Evolutionary conservation across 2,888 invertebrate species (phyloP).

Genomic region (Schizotus pectinicornis): DNA sequence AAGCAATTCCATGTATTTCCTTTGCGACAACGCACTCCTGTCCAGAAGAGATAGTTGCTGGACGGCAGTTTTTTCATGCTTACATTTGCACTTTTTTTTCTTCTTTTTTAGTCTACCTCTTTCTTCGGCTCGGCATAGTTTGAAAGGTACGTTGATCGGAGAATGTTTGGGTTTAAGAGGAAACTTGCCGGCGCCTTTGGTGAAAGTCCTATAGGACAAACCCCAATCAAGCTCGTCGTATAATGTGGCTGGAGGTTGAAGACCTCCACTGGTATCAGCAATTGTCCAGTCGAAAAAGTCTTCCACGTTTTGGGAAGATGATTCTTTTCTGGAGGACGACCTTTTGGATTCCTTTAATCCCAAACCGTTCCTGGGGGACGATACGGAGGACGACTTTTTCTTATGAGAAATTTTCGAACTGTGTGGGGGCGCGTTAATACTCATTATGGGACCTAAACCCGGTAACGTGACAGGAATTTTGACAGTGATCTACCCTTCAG

Average conservation of each 20-base stretch:
- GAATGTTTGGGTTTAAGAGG: conserved; percentile 30
- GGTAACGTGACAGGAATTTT: no score
- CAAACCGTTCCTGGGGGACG: no score
- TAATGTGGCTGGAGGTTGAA: neutral
- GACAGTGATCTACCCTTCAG: no score
- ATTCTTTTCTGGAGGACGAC: no score
- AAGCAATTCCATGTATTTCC: conserved; percentile 44
- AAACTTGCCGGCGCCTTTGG: conserved; percentile 1
- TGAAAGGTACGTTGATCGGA: conserved; percentile 35
- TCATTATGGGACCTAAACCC: no score
- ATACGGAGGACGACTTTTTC: no score
- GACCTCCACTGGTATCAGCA: no score
- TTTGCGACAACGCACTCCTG: conserved; percentile 39
- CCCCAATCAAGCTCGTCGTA: conserved; percentile 37
- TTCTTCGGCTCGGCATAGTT: conserved; percentile 31
- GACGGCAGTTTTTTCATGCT: neutral
- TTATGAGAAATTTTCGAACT: no score
- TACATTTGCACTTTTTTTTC: conserved; percentile 11
- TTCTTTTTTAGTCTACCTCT: conserved; percentile 24
- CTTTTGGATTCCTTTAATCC: no score
- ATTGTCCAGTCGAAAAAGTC: no score
- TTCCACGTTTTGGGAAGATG: no score
- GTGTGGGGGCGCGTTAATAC: no score
- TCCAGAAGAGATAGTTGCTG: conserved; percentile 13
- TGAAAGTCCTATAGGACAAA: conserved; percentile 28